Percentiles rank a stretch among this genome's conserved stretches.
These are phyloP conservation scores for Leucopsar rothschildi DNA, from an alignment of 2,113 vertebrate species.

Conservation along the genomic window DNA sequence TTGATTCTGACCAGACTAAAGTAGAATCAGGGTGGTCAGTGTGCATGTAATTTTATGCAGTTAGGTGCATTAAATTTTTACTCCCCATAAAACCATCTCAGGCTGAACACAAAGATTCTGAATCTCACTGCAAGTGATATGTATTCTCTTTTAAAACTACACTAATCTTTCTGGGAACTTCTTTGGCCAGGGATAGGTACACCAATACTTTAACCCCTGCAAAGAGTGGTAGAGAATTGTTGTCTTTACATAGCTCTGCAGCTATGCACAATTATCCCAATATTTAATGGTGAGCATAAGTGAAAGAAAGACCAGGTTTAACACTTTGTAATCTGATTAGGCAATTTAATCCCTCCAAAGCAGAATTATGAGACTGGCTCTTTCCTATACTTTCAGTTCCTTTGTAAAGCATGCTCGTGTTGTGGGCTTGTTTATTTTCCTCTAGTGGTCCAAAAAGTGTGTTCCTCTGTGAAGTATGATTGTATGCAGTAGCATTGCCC, in stretches of 20 bases:
- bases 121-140: neutral
- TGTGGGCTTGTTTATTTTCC: neutral
- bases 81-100: neutral
- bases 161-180: neutral
- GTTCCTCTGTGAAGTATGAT: neutral
- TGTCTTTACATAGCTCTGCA: neutral
- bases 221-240: neutral
- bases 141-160: neutral
- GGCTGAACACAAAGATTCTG: neutral
- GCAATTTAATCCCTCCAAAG: conserved; percentile 14
- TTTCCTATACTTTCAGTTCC: neutral
- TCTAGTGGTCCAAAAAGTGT: neutral
- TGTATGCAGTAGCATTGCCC: neutral
- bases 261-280: neutral
- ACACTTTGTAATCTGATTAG: neutral
- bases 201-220: neutral
- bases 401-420: neutral
- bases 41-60: neutral
- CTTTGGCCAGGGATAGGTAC: neutral
- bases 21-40: neutral
- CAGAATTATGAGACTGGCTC: neutral
- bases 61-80: neutral
- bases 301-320: neutral
- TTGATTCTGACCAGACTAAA: neutral
- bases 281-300: neutral